Conservation (phyloP, 2,888 invertebrate species). For the Ganaspis brasiliensis region DNA sequence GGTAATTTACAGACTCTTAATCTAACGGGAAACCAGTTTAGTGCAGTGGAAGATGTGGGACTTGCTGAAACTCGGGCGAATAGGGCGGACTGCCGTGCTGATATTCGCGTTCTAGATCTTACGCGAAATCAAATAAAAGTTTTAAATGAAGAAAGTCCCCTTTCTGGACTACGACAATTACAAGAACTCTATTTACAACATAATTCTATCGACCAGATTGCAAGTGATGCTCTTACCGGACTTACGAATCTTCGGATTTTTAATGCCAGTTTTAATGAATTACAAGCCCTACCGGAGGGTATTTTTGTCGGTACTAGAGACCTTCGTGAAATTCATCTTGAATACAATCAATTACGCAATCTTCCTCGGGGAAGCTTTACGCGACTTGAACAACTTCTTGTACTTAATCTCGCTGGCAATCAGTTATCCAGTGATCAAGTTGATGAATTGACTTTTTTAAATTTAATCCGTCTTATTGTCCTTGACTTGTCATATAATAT, state of each 20-base stretch:
- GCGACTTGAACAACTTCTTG: slow-evolving; percentile 90
- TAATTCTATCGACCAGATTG: slow-evolving; percentile 91
- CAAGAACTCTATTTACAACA: slow-evolving; percentile 91
- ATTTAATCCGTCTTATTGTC: slow-evolving; percentile 91
- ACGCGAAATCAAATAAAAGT: slow-evolving; percentile 90
- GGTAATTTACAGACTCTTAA: slow-evolving; percentile 91
- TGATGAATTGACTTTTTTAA: slow-evolving; percentile 92
- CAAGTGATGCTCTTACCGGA: slow-evolving; percentile 90
- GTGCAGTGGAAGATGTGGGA: slow-evolving; percentile 89
- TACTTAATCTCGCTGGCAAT: slow-evolving; percentile 92
- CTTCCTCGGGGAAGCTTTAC: slow-evolving; percentile 92
- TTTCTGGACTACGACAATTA: slow-evolving; percentile 89
- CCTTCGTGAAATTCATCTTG: slow-evolving; percentile 90
- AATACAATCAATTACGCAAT: slow-evolving; percentile 92
- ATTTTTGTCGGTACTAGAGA: slow-evolving; percentile 91
- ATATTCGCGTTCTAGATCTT: slow-evolving; percentile 89
- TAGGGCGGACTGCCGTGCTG: slow-evolving; percentile 82
- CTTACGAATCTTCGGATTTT: slow-evolving; percentile 90
- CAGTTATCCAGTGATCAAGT: slow-evolving; percentile 92
- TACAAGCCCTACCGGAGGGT: slow-evolving; percentile 90
- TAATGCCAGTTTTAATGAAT: slow-evolving; percentile 92
- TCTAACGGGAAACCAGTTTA: slow-evolving; percentile 91
- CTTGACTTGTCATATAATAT: slow-evolving; percentile 93
- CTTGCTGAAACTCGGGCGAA: slow-evolving; percentile 81
- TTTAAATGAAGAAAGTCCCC: slow-evolving; percentile 88